A percentile compares a stretch with the other conserved stretches of the same genome.
phyloP scores from a whole-genome alignment of 2,113 vertebrate species.

The Aythya baeri region DNA sequence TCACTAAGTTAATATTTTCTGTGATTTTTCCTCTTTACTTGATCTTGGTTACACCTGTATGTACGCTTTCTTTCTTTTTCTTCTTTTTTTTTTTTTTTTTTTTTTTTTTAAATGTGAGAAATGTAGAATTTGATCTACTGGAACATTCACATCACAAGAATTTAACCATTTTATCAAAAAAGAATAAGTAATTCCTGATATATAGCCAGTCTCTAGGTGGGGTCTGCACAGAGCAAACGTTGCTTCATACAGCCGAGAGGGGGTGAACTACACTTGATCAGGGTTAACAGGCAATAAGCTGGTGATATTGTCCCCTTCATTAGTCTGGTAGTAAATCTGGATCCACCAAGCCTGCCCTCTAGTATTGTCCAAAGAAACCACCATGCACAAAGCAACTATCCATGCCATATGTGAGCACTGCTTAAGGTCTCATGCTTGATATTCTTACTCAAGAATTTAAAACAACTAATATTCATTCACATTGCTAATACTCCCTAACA shows the following conservation, averaged over 20 bases:
- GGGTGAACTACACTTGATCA: neutral
- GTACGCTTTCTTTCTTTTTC: neutral
- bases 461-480: neutral
- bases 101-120: neutral
- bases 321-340: neutral
- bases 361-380: neutral
- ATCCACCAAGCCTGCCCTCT: neutral
- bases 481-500: neutral
- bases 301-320: accelerated
- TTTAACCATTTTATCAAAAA: neutral
- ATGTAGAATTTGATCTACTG: neutral
- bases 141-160: neutral
- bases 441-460: neutral
- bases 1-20: neutral
- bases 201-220: neutral
- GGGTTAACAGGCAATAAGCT: neutral
- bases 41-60: neutral
- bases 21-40: neutral
- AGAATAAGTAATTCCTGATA: neutral
- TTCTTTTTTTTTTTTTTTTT: neutral
- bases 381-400: neutral
- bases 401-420: neutral
- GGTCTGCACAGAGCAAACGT: neutral
- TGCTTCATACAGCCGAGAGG: neutral
- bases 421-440: neutral